phyloP scores from a whole-genome alignment of 2,113 vertebrate genomes.

The Apteryx mantelli region DNA sequence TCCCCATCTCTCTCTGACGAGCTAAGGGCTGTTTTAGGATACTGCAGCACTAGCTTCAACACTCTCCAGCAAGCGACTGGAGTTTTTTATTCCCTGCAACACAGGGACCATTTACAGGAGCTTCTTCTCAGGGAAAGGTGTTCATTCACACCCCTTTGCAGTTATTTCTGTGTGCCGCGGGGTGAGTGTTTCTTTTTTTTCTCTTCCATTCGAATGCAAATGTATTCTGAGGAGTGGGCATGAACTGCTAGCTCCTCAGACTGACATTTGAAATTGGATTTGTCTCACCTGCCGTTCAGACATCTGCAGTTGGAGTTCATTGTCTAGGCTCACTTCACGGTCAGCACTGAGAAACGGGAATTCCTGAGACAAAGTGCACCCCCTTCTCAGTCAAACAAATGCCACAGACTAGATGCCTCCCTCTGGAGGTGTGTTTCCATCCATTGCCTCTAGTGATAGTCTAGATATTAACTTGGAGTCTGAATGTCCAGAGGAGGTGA shows the following conservation, averaged over 20 bases:
- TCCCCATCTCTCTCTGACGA: background rate
- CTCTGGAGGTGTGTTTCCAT: background rate
- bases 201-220: background rate
- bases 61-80: background rate
- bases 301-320: background rate
- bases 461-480: background rate
- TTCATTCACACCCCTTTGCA: background rate
- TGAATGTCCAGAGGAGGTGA: background rate
- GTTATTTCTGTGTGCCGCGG: background rate
- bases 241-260: background rate
- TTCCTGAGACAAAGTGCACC: fast-evolving
- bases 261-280: background rate
- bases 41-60: background rate
- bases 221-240: background rate
- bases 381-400: background rate
- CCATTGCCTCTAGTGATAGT: background rate
- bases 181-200: background rate
- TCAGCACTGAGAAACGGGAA: background rate
- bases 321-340: background rate
- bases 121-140: background rate
- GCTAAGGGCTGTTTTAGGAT: background rate
- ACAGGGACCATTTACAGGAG: background rate
- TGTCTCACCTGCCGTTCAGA: background rate
- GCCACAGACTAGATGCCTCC: background rate
- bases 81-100: background rate